These are phyloP conservation scores for Dolichotis patagonum DNA, from an alignment of 2,113 vertebrate species.

Conservation along the genomic window DNA sequence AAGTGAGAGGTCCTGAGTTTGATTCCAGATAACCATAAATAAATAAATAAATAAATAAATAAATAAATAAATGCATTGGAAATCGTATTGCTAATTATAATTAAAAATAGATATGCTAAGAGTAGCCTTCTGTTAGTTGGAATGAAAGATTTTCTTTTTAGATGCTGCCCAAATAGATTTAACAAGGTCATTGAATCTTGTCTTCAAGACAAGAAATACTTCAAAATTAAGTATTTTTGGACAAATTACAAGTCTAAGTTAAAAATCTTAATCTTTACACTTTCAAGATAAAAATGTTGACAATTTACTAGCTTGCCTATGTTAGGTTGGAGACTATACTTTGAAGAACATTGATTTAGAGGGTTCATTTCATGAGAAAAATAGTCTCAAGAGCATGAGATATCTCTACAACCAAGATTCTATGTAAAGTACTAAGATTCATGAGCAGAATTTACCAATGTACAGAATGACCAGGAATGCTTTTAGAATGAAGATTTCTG, in stretches of 20 bases:
- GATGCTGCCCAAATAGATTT: neutral
- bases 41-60: too few relatives aligned
- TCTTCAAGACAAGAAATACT: neutral
- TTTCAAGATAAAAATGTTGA: neutral
- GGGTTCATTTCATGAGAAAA: neutral
- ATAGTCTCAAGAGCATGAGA: neutral
- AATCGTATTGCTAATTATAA: conserved; percentile 46
- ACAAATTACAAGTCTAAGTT: neutral
- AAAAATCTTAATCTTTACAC: neutral
- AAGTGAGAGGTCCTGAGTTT: too few relatives aligned
- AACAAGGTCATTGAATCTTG: neutral
- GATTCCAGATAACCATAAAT: too few relatives aligned
- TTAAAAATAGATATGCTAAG: neutral
- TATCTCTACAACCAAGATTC: neutral
- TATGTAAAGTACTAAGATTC: neutral
- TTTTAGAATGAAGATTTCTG: neutral
- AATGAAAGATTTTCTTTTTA: neutral
- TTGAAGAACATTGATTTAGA: neutral
- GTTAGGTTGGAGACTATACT: neutral
- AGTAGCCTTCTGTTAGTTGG: neutral
- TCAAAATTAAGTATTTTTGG: neutral
- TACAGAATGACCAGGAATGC: neutral
- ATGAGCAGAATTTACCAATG: neutral
- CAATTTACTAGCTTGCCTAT: neutral
- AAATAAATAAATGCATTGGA: neutral